Evolutionary conservation across 2,797 vertebrate species (phyloP).

Genomic region (Cygnus olor): DNA sequence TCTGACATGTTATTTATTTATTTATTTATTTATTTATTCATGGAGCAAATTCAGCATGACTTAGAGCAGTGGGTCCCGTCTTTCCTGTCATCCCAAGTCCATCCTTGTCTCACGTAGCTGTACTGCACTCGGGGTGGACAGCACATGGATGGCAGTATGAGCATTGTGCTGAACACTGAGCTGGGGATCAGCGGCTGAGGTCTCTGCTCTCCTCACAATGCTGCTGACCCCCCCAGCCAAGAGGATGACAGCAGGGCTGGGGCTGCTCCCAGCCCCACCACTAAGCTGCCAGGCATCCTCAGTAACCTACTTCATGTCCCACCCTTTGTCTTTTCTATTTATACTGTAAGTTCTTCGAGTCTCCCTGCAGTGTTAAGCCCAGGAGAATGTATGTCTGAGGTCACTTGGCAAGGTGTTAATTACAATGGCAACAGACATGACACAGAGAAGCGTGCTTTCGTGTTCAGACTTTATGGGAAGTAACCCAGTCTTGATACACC

Average conservation of each 20-base stretch:
- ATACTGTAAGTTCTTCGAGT: fast-evolving
- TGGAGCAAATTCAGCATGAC: background rate
- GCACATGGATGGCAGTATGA: fast-evolving
- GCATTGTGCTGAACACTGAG: background rate
- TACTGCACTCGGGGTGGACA: background rate
- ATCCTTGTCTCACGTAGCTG: background rate
- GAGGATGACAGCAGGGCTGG: too few species aligned
- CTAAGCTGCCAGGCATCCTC: too few species aligned
- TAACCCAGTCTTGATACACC: background rate
- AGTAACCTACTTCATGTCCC: fast-evolving
- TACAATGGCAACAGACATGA: fast-evolving
- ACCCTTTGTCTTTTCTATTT: background rate
- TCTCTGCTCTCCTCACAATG: fast-evolving
- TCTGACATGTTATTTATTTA: background rate
- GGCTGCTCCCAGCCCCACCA: fast-evolving
- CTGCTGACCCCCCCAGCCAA: background rate
- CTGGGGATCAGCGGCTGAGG: fast-evolving
- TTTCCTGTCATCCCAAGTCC: background rate
- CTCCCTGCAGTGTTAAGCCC: fast-evolving
- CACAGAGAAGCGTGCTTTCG: background rate
- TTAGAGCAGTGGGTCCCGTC: background rate
- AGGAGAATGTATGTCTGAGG: background rate
- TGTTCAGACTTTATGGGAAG: background rate
- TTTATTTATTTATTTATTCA: too few species aligned
- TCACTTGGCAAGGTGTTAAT: background rate